Base-by-base conservation (phyloP, 2,113 vertebrate species). In the Zosterops hypoxanthus region DNA sequence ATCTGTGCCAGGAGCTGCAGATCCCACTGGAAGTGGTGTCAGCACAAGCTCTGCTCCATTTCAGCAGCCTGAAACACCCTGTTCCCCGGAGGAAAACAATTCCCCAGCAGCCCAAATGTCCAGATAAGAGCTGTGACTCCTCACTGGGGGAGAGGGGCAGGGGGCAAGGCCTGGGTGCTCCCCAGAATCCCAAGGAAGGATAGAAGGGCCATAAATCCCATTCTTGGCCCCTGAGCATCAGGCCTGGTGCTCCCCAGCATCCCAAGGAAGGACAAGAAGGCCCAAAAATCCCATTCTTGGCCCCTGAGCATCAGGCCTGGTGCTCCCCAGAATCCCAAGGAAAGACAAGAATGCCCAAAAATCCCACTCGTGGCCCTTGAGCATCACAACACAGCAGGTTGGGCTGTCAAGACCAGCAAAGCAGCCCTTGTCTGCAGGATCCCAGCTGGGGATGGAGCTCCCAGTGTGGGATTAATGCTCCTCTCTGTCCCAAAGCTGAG, bases 11-110 rank as follows among this genome's bases (percentile, higher is more conserved):
- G 33, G 65, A 95, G 95, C 71, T 6, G 1, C 73, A 64, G 81
- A 68, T 56, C 83, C 83, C 69, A 12, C 52, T 75, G 61, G 22
- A 28, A 89, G 69, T 6, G 13, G 34, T 55, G 47, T 28, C 82
- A 96, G 80, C 63, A 82, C 36, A 6, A 71, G 91, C 73, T 85
- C 93, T 89, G 91, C 81, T 92, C 94, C 84, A 20, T 80, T 91
- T 82, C 93, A 84, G 31, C 84, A 85, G 87, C 84, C 70, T 5
- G 42, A 84, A 90, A 95, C 77, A 68, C 81, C 65, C 77, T 22
- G n/a, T 7, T 76, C 93, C 86, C 88, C 3, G 2, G 46, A 34
- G 84, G 14, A 76, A 64, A 93, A 70, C 68, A 61, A 83, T 65
- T 28, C 46, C 88, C 5, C 73, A 82, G 53, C 77, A 79, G 86